Conservation (phyloP, 2,797 vertebrate species). For the Cyprinodon diabolis region DNA sequence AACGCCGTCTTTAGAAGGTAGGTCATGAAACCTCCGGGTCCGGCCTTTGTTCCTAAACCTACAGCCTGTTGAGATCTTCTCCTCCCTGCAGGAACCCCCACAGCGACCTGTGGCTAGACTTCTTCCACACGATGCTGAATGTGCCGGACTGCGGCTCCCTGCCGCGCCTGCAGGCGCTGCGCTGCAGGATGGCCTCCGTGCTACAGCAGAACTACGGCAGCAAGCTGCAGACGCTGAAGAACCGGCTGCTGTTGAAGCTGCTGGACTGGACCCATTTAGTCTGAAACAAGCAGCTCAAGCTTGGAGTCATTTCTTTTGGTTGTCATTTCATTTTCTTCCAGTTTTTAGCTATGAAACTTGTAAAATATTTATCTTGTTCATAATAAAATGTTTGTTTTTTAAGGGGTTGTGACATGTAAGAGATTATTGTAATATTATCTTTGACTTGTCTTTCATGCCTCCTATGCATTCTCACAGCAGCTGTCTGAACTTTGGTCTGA, state of each 20-base stretch:
- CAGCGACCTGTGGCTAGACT: slow-evolving; percentile 86
- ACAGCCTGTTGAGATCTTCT: neutral
- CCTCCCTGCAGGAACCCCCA: slow-evolving; percentile 82
- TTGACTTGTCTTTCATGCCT: too few relatives aligned
- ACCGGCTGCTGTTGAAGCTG: slow-evolving; percentile 86
- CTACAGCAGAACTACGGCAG: slow-evolving; percentile 81
- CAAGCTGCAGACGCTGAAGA: slow-evolving; percentile 84
- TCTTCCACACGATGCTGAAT: slow-evolving; percentile 90
- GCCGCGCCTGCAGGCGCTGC: slow-evolving; percentile 78
- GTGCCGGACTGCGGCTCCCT: slow-evolving; percentile 79
- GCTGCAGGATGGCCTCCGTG: slow-evolving; percentile 68
- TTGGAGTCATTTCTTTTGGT: too few relatives aligned
- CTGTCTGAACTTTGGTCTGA: too few relatives aligned
- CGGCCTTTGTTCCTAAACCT: neutral
- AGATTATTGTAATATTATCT: too few relatives aligned
- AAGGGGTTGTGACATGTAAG: too few relatives aligned
- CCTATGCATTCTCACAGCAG: too few relatives aligned
- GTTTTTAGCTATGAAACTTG: too few relatives aligned
- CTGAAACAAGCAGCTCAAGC: too few relatives aligned
- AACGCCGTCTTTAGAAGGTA: slow-evolving; percentile 87
- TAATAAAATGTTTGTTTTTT: too few relatives aligned
- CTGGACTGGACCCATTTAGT: slow-evolving; percentile 69
- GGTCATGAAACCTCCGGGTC: neutral
- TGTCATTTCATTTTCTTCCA: too few relatives aligned
- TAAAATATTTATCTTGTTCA: too few relatives aligned